Base-by-base conservation (phyloP, 2,113 vertebrate genomes). In the Glaucomys volans region DNA sequence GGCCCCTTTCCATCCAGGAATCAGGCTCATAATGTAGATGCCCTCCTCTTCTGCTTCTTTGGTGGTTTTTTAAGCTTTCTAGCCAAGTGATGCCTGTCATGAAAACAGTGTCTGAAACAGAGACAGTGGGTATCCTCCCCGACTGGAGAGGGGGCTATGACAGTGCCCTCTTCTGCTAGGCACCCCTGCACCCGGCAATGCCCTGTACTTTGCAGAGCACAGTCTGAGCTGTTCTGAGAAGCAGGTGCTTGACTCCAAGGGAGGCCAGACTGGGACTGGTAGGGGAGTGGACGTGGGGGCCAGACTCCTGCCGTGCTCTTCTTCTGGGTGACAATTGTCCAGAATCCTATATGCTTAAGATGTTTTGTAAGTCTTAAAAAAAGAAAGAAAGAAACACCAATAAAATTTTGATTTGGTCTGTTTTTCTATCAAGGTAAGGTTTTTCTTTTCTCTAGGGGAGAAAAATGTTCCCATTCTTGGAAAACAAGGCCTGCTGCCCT, bases 391-490 rank as follows among this genome's bases (percentile, higher is more conserved):
- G 44, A 47, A 17, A 64, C 22, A 59, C 4, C 14, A 75, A 85
- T 32, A 62, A 64, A 94, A 88, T 42, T 30, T 35, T 84, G 87
- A 37, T 92, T 74, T 87, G 62, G 44, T 95, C 84, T 88, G 67
- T 92, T 89, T 96, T 96, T 59, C 50, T 52, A 11, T 86, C 40
- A n/a, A 20, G 35, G 10, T 89, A 47, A 47, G 7, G 24, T 62
- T 76, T 79, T 86, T 80, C 26, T 84, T 74, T 57, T n/a, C 50
- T 28, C 80, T 75, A 32, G 59, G 5, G 67, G 75, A 88, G 37
- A 35, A 42, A 67, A 72, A 12, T 42, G 4, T 83, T 66, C 44
- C 66, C 30, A 2, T 37, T 67, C 13, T 22, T 14, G 20, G 64
- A 32, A 47, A 80, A 40, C 11, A 42, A 64, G n/a, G 28, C 81